phyloP scores from a whole-genome alignment of 2,113 vertebrate genomes.

The Notarius lentiginosus region DNA sequence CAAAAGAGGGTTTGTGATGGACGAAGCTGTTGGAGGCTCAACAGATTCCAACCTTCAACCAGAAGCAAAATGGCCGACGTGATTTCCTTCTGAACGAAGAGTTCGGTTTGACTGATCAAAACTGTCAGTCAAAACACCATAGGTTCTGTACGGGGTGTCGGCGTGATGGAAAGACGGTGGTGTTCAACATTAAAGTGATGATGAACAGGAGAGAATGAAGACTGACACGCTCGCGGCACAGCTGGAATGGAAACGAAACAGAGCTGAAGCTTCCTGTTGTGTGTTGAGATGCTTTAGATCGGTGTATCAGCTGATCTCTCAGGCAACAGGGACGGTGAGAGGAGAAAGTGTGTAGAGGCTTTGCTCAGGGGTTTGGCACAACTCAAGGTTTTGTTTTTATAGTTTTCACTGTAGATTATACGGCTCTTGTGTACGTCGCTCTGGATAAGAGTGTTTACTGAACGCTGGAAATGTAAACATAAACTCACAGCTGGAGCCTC shows the following conservation, averaged over 20 bases:
- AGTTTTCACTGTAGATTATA: neutral
- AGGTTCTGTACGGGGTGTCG: neutral
- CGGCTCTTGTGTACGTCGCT: neutral
- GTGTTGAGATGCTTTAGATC: neutral
- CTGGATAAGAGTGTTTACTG: neutral
- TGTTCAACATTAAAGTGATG: neutral
- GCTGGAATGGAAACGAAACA: neutral
- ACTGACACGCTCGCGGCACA: neutral
- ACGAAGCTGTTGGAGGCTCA: too few relatives aligned
- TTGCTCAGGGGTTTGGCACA: neutral
- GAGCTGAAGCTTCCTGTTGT: too few relatives aligned
- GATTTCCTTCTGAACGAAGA: too few relatives aligned
- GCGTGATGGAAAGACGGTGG: neutral
- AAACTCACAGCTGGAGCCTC: conserved; percentile 12
- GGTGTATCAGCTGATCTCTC: neutral
- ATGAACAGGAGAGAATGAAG: neutral
- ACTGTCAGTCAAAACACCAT: too few relatives aligned
- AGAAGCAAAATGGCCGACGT: too few relatives aligned
- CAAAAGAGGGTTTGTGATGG: too few relatives aligned
- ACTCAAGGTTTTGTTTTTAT: neutral
- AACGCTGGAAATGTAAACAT: neutral
- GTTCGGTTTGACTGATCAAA: too few relatives aligned
- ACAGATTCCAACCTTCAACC: too few relatives aligned
- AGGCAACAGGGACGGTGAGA: neutral
- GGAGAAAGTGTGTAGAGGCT: neutral